Base-by-base conservation (phyloP, 1,140 invertebrate genomes). In the Tetragonula clypearis region DNA sequence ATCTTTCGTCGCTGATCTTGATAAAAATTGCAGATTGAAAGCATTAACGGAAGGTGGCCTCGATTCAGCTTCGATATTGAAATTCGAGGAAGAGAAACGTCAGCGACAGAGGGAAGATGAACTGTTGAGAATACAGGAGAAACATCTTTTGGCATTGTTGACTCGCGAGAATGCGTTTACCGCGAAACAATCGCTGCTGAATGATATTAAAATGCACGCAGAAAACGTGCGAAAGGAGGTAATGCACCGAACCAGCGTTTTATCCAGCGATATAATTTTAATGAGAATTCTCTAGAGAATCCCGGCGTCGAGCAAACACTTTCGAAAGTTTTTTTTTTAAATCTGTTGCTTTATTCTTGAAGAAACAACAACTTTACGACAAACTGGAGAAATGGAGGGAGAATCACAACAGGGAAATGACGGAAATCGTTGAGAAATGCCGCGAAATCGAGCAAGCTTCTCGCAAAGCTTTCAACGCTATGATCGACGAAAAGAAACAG, bases 351-450 rank as follows among this genome's bases (percentile, higher is more conserved):
- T 30, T 26, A 14, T 73, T 19, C 55, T 30, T 15, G 5, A 58
- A 86, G 65, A 87, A 65, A 62, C 75, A 88, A n/a, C 26, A 86
- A n/a, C 23, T 88, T 6, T 77, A 86, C 15, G 71, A 73, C 11
- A 86, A 66, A 62, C 15, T 88, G 26, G 85, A 86, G 0, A 87
- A 84, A 62, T 65, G 68, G 66, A 86, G 72, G 5, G 21, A 41
- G 12, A 26, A 80, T 17, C 72, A 79, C 4, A 77, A 41, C 9
- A 84, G 41, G 9, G 60, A 84, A 17, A 65, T 78, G 66, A 41
- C 30, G n/a, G 85, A 86, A 26, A 80, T 87, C 17, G 75, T 84
- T 6, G 87, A 72, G n/a, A 86, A 69, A 9, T 86, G 76, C n/a
- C 75, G 60, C 1, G 80, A 79, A 53, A 53, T 77, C 1, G 60